Conservation (phyloP, 2,113 vertebrate genomes). For the Myiozetetes cayanensis region DNA sequence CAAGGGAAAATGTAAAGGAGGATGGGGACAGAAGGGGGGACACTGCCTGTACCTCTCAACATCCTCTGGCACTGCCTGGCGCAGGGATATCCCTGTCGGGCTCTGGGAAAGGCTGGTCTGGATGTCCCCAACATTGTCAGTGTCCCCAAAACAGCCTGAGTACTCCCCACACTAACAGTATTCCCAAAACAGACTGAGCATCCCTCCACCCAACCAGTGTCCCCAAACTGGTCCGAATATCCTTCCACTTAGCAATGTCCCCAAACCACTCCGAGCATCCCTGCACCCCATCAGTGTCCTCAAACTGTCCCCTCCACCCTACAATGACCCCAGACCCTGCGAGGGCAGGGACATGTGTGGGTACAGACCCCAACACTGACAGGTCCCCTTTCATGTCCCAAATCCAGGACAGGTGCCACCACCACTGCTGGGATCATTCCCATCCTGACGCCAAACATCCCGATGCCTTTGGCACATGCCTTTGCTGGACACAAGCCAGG, state of each 20-base stretch:
- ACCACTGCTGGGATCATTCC: accelerated
- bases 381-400: not conserved
- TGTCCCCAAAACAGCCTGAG: not conserved
- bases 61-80: accelerated
- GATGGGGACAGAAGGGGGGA: not conserved
- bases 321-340: not conserved
- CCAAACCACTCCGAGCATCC: accelerated
- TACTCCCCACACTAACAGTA: not conserved
- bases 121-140: not conserved
- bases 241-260: accelerated
- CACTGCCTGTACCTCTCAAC: not conserved
- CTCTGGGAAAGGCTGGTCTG: not conserved
- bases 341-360: not conserved
- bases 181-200: not conserved
- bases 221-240: not conserved
- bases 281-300: accelerated
- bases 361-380: not conserved
- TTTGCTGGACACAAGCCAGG: not conserved
- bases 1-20: not conserved
- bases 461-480: accelerated
- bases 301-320: not conserved
- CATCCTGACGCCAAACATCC: not conserved
- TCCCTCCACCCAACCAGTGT: not conserved
- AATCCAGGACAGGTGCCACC: not conserved
- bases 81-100: not conserved